Evolutionary conservation across 2,797 vertebrate species (phyloP).

Genomic region (Mus minutoides): DNA sequence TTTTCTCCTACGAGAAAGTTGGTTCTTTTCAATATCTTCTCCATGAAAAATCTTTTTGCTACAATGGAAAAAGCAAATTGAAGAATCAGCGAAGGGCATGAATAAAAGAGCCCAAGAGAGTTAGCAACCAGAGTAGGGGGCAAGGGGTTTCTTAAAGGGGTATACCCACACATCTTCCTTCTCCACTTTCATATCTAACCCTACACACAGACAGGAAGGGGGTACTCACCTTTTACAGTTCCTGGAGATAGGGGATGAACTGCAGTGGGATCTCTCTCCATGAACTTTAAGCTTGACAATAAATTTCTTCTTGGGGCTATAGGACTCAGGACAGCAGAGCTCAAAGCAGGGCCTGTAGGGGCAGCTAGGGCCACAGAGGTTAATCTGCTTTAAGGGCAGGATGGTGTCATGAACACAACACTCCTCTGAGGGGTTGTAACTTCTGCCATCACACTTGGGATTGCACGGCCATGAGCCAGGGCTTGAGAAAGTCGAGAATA

Average conservation of each 20-base stretch:
- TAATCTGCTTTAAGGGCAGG: not conserved
- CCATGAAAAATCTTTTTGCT: not conserved
- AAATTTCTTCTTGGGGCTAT: not conserved
- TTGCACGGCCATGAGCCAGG: not conserved
- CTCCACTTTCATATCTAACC: no score
- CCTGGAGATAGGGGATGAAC: not conserved
- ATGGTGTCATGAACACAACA: not conserved
- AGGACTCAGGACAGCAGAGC: slow-evolving; percentile 8
- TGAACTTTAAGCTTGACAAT: not conserved
- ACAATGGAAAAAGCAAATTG: not conserved
- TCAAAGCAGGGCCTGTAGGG: slow-evolving; percentile 54
- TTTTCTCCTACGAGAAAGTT: not conserved
- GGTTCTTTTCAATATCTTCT: not conserved
- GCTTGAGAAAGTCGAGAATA: not conserved
- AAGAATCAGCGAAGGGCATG: not conserved
- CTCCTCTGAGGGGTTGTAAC: not conserved
- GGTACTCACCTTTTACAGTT: not conserved
- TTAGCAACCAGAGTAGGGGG: not conserved
- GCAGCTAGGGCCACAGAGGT: not conserved
- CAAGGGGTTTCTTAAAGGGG: not conserved
- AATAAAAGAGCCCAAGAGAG: not conserved
- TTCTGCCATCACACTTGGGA: not conserved
- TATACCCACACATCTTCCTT: not conserved
- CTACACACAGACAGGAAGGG: not conserved
- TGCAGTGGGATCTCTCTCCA: not conserved